Evolutionary conservation across 2,797 vertebrate genomes (phyloP).

Genomic region (Hipposideros larvatus): DNA sequence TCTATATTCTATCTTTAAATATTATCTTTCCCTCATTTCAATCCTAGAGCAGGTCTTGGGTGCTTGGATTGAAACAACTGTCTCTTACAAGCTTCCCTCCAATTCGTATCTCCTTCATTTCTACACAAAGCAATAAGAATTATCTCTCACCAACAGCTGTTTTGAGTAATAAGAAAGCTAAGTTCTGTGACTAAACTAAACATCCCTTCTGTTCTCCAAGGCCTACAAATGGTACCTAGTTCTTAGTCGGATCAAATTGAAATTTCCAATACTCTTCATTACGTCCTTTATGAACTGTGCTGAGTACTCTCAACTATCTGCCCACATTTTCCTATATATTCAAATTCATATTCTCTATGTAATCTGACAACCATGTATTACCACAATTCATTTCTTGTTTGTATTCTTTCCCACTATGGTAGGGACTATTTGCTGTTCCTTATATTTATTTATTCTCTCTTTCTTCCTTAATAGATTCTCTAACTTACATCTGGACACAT

Average conservation of each 20-base stretch:
- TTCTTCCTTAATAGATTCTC: constrained; percentile 47
- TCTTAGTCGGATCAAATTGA: constrained; percentile 25
- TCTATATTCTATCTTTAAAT: constrained; percentile 42
- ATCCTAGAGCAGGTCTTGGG: not conserved
- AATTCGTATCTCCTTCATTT: constrained; percentile 59
- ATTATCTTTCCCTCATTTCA: not conserved
- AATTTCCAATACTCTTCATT: constrained; percentile 63
- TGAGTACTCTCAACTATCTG: constrained; percentile 24
- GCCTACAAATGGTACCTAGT: constrained; percentile 12
- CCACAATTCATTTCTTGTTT: not conserved
- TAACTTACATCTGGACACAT: not conserved
- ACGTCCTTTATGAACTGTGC: constrained; percentile 48
- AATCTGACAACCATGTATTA: constrained; percentile 26
- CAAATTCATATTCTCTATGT: constrained; percentile 50
- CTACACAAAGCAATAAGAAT: constrained; percentile 66
- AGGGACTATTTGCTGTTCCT: not conserved
- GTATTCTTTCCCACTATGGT: not conserved
- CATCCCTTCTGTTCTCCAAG: constrained; percentile 67
- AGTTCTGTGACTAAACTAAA: constrained; percentile 78
- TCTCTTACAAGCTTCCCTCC: constrained; percentile 15
- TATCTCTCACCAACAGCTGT: constrained; percentile 79
- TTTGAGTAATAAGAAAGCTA: constrained; percentile 76
- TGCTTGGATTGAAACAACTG: constrained; percentile 57
- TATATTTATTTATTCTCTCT: not conserved
- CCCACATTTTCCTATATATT: constrained; percentile 48